These are phyloP conservation scores for Beroe ovata DNA, from an alignment of 37 sponge, comb jelly and placozoan species.

Conservation along the genomic window DNA sequence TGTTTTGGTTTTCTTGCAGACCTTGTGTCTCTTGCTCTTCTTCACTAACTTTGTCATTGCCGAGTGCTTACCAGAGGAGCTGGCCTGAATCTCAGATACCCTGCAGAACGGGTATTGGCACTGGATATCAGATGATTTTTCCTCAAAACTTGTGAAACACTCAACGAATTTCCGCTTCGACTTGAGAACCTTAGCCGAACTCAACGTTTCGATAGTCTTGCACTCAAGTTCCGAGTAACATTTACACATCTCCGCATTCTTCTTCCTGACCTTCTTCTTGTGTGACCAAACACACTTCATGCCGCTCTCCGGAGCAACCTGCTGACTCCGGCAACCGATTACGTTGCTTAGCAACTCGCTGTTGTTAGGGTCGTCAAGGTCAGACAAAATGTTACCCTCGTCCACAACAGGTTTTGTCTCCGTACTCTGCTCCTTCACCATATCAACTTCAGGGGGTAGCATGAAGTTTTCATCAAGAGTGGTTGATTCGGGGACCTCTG, in stretches of 20 bases:
- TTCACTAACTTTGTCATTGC: constrained; percentile 34
- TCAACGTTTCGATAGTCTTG: neutral
- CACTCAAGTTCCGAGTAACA: constrained; percentile 48
- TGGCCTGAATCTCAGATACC: neutral
- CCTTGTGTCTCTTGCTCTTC: constrained; percentile 14
- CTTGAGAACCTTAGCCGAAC: constrained; percentile 22
- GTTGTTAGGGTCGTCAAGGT: constrained; percentile 64
- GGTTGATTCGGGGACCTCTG: neutral
- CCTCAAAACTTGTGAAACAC: neutral
- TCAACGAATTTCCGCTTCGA: constrained; percentile 15
- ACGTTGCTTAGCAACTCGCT: neutral
- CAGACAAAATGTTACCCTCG: constrained; percentile 6
- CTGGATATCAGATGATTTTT: neutral
- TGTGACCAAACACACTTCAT: constrained; percentile 17
- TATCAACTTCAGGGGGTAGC: neutral
- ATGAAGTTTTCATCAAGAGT: neutral
- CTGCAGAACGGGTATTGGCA: neutral
- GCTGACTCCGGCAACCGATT: constrained; percentile 18
- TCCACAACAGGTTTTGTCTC: constrained; percentile 8
- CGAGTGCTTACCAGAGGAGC: neutral
- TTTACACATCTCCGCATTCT: constrained; percentile 16
- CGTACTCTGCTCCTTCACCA: neutral
- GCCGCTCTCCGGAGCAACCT: constrained; percentile 42
- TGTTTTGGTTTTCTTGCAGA: constrained; percentile 11
- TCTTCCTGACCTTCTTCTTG: constrained; percentile 50